Base-by-base conservation (phyloP, 2,797 vertebrate genomes). In the Sylvilagus floridanus region DNA sequence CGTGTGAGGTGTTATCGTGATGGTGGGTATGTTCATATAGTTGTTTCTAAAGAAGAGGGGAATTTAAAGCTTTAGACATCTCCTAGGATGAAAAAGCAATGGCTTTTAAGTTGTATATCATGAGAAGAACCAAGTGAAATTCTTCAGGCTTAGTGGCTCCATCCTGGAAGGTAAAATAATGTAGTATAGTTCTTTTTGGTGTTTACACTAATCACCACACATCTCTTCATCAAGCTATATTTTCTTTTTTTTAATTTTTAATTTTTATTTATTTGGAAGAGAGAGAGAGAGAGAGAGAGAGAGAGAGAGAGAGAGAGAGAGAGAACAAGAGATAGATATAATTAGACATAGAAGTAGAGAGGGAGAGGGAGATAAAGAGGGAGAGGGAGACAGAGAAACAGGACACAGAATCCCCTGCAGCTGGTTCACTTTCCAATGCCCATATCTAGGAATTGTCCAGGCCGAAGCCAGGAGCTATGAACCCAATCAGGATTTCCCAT, bases 41-140 rank as follows among this genome's bases (percentile, higher is more conserved):
- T n/a, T 79, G 17, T 84, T 94, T 93, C 50, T 90, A 63, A 93
- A 68, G 84, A 95, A 87, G 75, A 86, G 66, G 57, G 16, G 35
- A 60, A 32, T 88, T 76, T 72, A 84, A 92, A 85, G 26, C 52
- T 95, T 88, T 88, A 75, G 28, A 60, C 19, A 78, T 93, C 11
- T 65, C 35, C 47, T 63, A 77, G 13, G 13, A 78, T 69, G 81
- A 76, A 71, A 63, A 37, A 66, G 79, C 65, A 60, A 35, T n/a
- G 16, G 66, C 65, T 47, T 66, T 78, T 86, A 78, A 88, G 16
- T 91, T 69, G 30, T 37, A 7, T 26, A 72, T 88, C 11, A 73
- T 66, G 60, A 32, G 17, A 90, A 87, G 30, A 88, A 26, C 28
- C n/a, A 65, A 14, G 28, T 54, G 47, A 86, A 71, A 82, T 85